phyloP scores from a whole-genome alignment of 2,113 vertebrate genomes.

The Rana temporaria region DNA sequence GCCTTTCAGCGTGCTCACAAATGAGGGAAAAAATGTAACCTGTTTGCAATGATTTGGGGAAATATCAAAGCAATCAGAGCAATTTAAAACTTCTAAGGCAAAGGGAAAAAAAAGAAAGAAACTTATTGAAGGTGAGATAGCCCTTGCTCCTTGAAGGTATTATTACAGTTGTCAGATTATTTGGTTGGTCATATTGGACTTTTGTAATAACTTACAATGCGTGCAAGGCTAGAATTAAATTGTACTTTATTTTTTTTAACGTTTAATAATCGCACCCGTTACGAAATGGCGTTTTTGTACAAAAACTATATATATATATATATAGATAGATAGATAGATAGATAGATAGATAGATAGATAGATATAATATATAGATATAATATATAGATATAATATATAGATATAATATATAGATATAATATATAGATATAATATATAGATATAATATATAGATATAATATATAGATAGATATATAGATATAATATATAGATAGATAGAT shows the following conservation, averaged over 20 bases:
- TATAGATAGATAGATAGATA: no score
- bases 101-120: not conserved
- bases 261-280: not conserved
- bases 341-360: no score
- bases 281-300: not conserved
- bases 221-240: not conserved
- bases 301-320: no score
- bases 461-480: no score
- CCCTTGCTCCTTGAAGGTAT: not conserved
- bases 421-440: no score
- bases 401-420: no score
- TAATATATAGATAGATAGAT: no score
- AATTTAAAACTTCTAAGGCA: not conserved
- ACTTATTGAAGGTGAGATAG: not conserved
- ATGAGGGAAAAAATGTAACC: constrained; percentile 66
- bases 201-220: not conserved
- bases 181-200: constrained; percentile 7
- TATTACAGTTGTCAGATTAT: constrained; percentile 28
- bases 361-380: no score
- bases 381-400: no score
- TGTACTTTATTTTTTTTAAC: not conserved
- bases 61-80: constrained; percentile 20
- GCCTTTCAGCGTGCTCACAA: constrained; percentile 57
- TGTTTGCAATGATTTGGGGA: not conserved
- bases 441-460: no score